These are phyloP conservation scores for Cnemophilus loriae DNA, from an alignment of 2,113 vertebrate species.

Conservation along the genomic window DNA sequence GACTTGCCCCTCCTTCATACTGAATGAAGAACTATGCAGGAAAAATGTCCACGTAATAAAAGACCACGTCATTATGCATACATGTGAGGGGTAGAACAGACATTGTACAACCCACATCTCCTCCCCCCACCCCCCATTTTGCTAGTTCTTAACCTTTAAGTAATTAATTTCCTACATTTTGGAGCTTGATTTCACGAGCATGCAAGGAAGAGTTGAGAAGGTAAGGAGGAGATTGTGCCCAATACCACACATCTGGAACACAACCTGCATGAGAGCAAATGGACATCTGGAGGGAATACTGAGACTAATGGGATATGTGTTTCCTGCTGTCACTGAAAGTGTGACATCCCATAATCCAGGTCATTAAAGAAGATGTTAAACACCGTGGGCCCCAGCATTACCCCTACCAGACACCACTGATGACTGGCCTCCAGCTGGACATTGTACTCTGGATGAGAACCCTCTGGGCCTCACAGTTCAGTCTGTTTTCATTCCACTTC, in stretches of 20 bases:
- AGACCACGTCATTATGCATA: background rate
- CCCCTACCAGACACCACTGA: background rate
- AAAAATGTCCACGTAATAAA: background rate
- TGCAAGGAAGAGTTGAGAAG: background rate
- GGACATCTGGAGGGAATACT: background rate
- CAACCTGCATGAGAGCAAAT: background rate
- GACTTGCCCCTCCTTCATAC: background rate
- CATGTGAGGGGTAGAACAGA: background rate
- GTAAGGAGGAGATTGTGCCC: background rate
- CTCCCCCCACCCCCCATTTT: fast-evolving
- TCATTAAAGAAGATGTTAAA: background rate
- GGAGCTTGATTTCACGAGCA: background rate
- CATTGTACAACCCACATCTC: background rate
- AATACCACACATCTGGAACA: background rate
- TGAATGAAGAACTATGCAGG: background rate
- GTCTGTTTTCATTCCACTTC: background rate
- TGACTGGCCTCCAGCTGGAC: background rate
- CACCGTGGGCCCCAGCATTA: background rate
- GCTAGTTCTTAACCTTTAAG: background rate
- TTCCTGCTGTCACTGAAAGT: background rate
- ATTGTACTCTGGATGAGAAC: background rate
- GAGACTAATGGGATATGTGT: background rate
- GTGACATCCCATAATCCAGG: background rate
- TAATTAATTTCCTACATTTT: background rate
- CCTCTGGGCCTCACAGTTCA: background rate